Evolutionary conservation across 2,888 invertebrate genomes (phyloP), one percentile per base, ranked within the genome.

Genomic region (Loripinus fragilis): DNA sequence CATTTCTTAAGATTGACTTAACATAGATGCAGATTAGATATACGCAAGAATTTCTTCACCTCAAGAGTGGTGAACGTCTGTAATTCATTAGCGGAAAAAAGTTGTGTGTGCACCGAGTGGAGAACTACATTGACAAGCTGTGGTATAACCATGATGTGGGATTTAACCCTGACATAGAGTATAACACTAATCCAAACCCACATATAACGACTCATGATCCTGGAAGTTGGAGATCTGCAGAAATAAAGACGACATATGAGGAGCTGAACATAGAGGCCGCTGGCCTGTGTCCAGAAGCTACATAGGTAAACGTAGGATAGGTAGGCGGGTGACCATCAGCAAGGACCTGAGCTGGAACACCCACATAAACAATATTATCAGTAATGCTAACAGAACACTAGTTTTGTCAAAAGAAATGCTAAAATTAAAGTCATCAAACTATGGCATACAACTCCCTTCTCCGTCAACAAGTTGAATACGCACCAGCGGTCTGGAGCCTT

Each of bases 31-130:
- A 30, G 60, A 33, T 33, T 60, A 33, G 60, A 60, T 33, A 33
- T 60, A 60, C 60, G 60, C 20, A 60, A 60, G 33, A 60, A 60
- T 60, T 60, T 33, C 60, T 60, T 60, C 60, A 60, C 60, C 10
- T 60, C 60, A 20, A 60, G 60, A 60, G 60, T 60, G 33, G n/a
- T 60, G 17, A 60, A 60, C 33, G 33, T 30, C 8, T 60, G 60
- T 30, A 60, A 60, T 60, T 60, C 17, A 17, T 60, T 60, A 60
- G 33, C 60, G 33, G 60, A 60, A 12, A n/a, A 60, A 60, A 60
- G 60, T 60, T 30, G 33, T 60, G 2, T 33, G 60, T 60, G 60
- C 60, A 17, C 60, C 60, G 17, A 60, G 60, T 60, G 60, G 60
- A 60, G 17, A 60, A 60, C 33, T 33, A 33, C 17, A 30, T 60